phyloP scores from a whole-genome alignment of 2,113 vertebrate species.

The Osmerus eperlanus region DNA sequence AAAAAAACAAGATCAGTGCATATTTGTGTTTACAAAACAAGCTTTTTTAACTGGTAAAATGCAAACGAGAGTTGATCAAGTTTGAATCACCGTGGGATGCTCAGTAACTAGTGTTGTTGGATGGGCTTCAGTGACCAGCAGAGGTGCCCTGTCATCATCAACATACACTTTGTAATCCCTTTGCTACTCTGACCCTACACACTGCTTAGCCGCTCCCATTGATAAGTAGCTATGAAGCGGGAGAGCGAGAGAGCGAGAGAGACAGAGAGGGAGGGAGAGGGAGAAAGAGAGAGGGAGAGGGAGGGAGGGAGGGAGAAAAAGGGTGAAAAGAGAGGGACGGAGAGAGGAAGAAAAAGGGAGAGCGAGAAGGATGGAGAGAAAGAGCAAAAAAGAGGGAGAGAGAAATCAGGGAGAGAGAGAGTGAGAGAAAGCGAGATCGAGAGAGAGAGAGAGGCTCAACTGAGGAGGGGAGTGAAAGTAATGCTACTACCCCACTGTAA shows the following conservation, averaged over 20 bases:
- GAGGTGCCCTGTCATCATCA: constrained; percentile 68
- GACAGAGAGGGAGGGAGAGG: too few relatives aligned
- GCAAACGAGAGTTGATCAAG: too few relatives aligned
- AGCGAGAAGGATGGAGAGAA: too few relatives aligned
- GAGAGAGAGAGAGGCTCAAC: neutral
- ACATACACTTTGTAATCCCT: constrained; percentile 85
- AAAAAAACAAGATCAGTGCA: too few relatives aligned
- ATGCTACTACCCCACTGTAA: neutral
- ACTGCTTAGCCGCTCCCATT: constrained; percentile 73
- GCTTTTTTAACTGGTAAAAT: too few relatives aligned
- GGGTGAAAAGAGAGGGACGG: neutral
- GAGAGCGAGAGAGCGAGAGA: too few relatives aligned
- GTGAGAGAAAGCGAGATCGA: neutral
- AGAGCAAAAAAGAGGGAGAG: neutral
- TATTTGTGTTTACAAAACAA: too few relatives aligned
- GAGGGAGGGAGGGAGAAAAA: neutral
- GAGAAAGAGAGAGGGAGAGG: neutral
- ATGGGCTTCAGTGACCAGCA: constrained; percentile 53
- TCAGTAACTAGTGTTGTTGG: too few relatives aligned
- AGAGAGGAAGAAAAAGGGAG: too few relatives aligned
- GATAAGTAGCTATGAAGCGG: constrained; percentile 26
- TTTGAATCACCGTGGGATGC: too few relatives aligned
- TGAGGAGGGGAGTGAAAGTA: neutral
- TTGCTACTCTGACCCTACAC: constrained; percentile 67
- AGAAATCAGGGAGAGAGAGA: neutral